Base-by-base conservation (phyloP, 2,797 vertebrate species). In the Trachurus trachurus region DNA sequence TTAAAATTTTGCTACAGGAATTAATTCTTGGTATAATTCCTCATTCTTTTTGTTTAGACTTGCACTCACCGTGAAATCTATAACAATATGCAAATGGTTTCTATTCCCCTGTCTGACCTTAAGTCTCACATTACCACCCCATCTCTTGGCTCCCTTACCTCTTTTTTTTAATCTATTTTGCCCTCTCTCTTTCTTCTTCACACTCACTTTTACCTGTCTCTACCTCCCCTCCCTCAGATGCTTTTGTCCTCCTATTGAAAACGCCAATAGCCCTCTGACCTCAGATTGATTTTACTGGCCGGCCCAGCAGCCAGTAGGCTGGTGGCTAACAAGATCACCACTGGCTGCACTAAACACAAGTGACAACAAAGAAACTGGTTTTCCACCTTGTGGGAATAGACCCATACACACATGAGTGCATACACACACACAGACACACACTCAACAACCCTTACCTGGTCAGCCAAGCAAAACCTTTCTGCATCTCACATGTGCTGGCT, bases 321-420 rank as follows among this genome's bases (percentile, higher is more conserved):
- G 60, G 66, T 5, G 37, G 76, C 66, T 88, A 89, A 91, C 70
- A 34, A 81, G 83, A 87, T 91, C 86, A 85, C 56, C 22, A 22
- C 69, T 42, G 37, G 68, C 69, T 31, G 59, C 2, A 2, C 81
- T 92, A 89, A 92, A 89, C n/a, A 47, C 74, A 86, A 78, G 63
- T 84, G 91, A 89, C 89, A 89, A 82, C 77, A 85, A 53, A 88
- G 74, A 92, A 88, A 89, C 81, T 70, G 78, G 66, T 81, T 90
- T 83, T 88, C 73, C 59, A 45, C 42, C 71, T 47, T 11, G 70
- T 71, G 66, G 74, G 70, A 78, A 86, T 60, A 31, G 16, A 39
- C 31, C 61, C 39, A 34, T 66, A 59, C 31, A n/a, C 9, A 22
- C n/a, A n/a, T n/a, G n/a, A n/a, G n/a, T n/a, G n/a, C n/a, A n/a